A percentile compares a stretch with the other conserved stretches of the same genome.
phyloP scores from a whole-genome alignment of 2,113 vertebrate species.

The Puffinus mauretanicus region DNA sequence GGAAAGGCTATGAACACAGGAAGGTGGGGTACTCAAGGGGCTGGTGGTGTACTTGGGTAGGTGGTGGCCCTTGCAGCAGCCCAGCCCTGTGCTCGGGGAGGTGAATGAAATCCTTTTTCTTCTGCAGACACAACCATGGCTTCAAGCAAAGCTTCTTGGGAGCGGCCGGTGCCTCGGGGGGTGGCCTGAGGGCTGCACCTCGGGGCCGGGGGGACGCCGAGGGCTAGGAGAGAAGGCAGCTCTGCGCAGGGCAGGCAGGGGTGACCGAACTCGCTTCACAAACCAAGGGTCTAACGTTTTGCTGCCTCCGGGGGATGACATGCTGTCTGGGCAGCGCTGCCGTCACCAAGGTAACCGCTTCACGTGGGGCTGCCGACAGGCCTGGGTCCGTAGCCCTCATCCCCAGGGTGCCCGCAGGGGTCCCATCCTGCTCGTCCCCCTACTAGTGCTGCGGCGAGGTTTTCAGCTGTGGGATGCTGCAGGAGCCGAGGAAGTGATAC shows the following conservation, averaged over 20 bases:
- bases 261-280: neutral
- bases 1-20: neutral
- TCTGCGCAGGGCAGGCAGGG: neutral
- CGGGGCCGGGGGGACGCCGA: fast-evolving
- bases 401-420: neutral
- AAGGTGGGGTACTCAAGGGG: neutral
- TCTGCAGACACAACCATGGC: neutral
- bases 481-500: neutral
- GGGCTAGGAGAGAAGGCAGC: neutral
- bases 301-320: neutral
- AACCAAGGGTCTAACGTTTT: constrained; percentile 5
- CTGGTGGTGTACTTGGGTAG: neutral
- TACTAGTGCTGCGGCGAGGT: neutral
- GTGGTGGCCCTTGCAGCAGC: neutral
- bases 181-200: neutral
- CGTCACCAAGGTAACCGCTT: neutral
- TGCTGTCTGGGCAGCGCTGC: neutral
- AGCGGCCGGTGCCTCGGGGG: fast-evolving
- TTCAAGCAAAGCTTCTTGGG: neutral
- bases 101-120: neutral
- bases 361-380: neutral
- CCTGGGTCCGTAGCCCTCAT: neutral
- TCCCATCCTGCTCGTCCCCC: neutral
- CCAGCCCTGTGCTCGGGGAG: neutral
- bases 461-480: neutral